These are phyloP conservation scores for Drosophila ambigua DNA, from an alignment of 1,140 invertebrate species.

Conservation along the genomic window DNA sequence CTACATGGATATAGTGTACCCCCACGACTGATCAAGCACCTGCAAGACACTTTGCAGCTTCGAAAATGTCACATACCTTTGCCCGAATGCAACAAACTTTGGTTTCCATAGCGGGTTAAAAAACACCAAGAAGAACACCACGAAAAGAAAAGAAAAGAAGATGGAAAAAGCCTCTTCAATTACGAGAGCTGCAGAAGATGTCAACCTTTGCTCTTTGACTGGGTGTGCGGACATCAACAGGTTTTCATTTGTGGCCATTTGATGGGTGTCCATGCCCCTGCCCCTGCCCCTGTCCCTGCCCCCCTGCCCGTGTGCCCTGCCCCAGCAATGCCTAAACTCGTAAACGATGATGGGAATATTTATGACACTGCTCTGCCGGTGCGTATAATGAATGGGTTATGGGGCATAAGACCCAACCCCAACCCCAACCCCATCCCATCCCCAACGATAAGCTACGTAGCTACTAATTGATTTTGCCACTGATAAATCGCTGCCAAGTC, in stretches of 20 bases:
- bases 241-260: conserved; percentile 79
- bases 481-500: conserved; percentile 72
- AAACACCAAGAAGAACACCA: conserved; percentile 53
- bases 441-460: conserved; percentile 70
- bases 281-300: no score
- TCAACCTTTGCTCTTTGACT: neutral
- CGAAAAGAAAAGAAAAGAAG: conserved; percentile 57
- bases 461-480: conserved; percentile 76
- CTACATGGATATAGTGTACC: no score
- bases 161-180: conserved; percentile 60
- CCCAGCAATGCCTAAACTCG: conserved; percentile 43
- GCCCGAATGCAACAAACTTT: no score
- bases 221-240: conserved; percentile 66
- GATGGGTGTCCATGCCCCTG: conserved; percentile 47
- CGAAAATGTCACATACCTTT: no score
- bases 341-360: conserved; percentile 82
- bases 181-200: conserved; percentile 49
- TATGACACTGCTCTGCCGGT: conserved; percentile 76
- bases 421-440: neutral
- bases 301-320: neutral
- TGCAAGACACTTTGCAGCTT: no score
- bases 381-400: conserved; percentile 78
- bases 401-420: conserved; percentile 10
- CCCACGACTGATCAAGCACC: no score
- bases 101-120: no score